Base-by-base conservation (phyloP, 2,888 invertebrate genomes). In the Cryptus viduatorius region DNA sequence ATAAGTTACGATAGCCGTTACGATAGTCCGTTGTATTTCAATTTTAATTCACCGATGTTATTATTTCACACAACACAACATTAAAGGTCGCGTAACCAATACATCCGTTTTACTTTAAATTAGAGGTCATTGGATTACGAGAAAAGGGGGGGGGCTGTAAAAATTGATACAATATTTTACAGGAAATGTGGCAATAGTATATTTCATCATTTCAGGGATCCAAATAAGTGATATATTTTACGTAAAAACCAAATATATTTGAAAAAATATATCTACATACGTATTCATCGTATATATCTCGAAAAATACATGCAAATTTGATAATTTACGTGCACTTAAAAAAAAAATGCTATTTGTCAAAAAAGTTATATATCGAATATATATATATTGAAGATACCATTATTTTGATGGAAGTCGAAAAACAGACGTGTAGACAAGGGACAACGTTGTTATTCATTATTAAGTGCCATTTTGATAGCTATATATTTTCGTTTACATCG, bases 401-500 rank as follows among this genome's bases (percentile, higher is more conserved):
- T 53, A 19, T 16, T 19, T n/a, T 53, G 8, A 53, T 53, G 19
- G 19, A 8, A 8, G 19, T 4, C 0, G 59, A 7, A 7, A 16
- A 29, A 59, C 1, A 14, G 4, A 59, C 1, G 16, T 24, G 16
- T 3, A 19, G 7, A 24, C 3, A 56, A n/a, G 42, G 48, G 16
- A 4, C 10, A n/a, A 24, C 1, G 24, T 37, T 79, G 46, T 79
- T 65, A 71, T 4, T 12, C 24, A 3, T 29, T 19, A 79, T 79
- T 73, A 50, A 67, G 59, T 48, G 19, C 68, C 14, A 68, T 83
- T 69, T 19, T 24, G 10, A 46, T 19, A 10, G 65, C 65, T 76
- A 76, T 83, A 75, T 75, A 56, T 83, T 83, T 71, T 75, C 69
- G 61, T 75, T 75, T 71, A 65, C 68, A 53, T 31, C 46, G n/a